Evolutionary conservation across 2,797 vertebrate genomes (phyloP).

Genomic region (Echeneis naucrates): DNA sequence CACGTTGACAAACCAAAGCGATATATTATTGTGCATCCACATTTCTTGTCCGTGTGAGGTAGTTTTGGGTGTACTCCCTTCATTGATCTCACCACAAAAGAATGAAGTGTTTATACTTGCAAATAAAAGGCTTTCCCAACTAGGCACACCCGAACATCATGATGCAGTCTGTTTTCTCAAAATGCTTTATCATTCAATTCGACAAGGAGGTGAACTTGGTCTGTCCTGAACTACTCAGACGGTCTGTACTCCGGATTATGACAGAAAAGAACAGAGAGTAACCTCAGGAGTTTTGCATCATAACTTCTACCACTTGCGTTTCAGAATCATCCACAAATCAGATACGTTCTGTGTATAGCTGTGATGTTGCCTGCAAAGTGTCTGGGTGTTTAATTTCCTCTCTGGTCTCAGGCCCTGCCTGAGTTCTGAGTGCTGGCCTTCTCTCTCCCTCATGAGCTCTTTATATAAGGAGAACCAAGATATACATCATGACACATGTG

Average conservation of each 20-base stretch:
- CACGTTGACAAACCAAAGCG: slow-evolving; percentile 31
- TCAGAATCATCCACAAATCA: slow-evolving; percentile 17
- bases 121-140: slow-evolving; percentile 55
- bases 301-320: too few species aligned
- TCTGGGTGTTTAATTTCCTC: slow-evolving; percentile 18
- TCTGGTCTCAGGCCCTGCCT: slow-evolving; percentile 12
- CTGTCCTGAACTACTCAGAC: slow-evolving; percentile 12
- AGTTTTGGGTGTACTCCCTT: slow-evolving; percentile 53
- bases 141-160: slow-evolving; percentile 61
- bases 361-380: neutral
- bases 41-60: slow-evolving; percentile 71
- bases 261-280: slow-evolving; percentile 34
- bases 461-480: slow-evolving; percentile 19
- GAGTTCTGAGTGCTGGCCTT: slow-evolving; percentile 18
- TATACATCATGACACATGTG: slow-evolving; percentile 49
- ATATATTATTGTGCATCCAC: slow-evolving; percentile 34
- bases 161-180: slow-evolving; percentile 34
- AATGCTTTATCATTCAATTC: slow-evolving; percentile 40
- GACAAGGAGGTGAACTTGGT: slow-evolving; percentile 30
- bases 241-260: slow-evolving; percentile 12
- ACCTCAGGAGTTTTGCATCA: neutral
- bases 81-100: slow-evolving; percentile 74
- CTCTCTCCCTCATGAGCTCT: slow-evolving; percentile 9
- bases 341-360: neutral
- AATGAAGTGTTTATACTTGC: slow-evolving; percentile 68